Conservation (phyloP, 2,797 vertebrate genomes). For the Takifugu ocellatus region DNA sequence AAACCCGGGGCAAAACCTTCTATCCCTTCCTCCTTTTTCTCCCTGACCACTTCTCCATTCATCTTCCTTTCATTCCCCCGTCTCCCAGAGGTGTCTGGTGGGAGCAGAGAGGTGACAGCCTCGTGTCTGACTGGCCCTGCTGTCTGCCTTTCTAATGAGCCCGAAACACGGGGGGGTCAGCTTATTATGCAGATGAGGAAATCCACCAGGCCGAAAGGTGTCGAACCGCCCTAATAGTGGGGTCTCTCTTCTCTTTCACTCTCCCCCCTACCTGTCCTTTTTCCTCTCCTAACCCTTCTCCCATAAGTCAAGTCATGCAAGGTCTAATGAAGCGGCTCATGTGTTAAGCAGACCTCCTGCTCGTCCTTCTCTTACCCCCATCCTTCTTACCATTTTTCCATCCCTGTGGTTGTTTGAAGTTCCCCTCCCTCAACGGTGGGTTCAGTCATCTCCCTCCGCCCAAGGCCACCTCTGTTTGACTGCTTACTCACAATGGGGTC, state of each 20-base stretch:
- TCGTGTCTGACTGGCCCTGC: slow-evolving; percentile 66
- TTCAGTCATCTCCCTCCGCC: slow-evolving; percentile 34
- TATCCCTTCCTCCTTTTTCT: slow-evolving; percentile 29
- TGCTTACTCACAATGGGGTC: slow-evolving; percentile 38
- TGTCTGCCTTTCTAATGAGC: slow-evolving; percentile 84
- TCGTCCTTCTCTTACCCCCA: slow-evolving; percentile 18
- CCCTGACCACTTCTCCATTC: slow-evolving; percentile 35
- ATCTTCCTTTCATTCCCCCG: slow-evolving; percentile 50
- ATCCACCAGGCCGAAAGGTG: slow-evolving; percentile 76
- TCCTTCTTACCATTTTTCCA: slow-evolving; percentile 31
- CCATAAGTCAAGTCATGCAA: slow-evolving; percentile 20
- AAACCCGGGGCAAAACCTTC: slow-evolving; percentile 43
- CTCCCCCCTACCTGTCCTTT: not conserved
- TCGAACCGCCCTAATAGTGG: slow-evolving; percentile 76
- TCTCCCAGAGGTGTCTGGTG: slow-evolving; percentile 51
- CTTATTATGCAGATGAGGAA: slow-evolving; percentile 85
- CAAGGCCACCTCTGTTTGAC: slow-evolving; percentile 46
- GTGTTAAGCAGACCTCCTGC: slow-evolving; percentile 45
- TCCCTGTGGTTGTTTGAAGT: slow-evolving; percentile 51
- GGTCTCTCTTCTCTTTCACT: slow-evolving; percentile 11
- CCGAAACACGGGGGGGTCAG: slow-evolving; percentile 77
- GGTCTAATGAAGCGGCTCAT: slow-evolving; percentile 44
- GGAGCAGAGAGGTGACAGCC: slow-evolving; percentile 63
- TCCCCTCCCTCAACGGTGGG: slow-evolving; percentile 7
- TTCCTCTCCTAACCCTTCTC: slow-evolving; percentile 14